Conservation (phyloP, 2,888 invertebrate species). For the Pollenia griseotomentosa region DNA sequence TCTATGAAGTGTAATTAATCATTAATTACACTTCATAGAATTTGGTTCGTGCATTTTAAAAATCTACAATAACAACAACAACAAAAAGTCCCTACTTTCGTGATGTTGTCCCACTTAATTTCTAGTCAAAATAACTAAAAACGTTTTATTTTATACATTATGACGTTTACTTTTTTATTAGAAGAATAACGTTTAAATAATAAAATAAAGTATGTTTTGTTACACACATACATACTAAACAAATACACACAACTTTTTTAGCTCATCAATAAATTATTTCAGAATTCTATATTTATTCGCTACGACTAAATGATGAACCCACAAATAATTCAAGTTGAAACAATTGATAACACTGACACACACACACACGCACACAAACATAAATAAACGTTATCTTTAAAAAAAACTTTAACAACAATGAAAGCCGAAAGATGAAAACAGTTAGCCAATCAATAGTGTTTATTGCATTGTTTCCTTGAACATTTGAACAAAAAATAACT, state of each 20-base stretch:
- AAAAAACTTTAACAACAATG: neutral
- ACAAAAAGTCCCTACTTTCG: neutral
- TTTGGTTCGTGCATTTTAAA: neutral
- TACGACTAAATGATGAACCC: neutral
- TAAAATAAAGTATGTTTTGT: too few species aligned
- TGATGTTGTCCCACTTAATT: conserved; percentile 28
- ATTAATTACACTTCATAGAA: too few species aligned
- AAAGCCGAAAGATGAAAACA: conserved; percentile 31
- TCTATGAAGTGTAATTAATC: too few species aligned
- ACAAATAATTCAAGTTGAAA: conserved; percentile 4
- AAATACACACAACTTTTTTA: neutral
- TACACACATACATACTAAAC: neutral
- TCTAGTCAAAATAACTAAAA: conserved; percentile 39
- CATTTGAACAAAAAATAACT: neutral
- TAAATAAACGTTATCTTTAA: conserved; percentile 24
- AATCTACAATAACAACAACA: neutral
- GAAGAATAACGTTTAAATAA: neutral
- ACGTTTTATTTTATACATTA: conserved; percentile 30
- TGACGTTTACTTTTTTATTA: conserved; percentile 16
- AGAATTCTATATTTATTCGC: conserved; percentile 14
- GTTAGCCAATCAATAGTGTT: conserved; percentile 38
- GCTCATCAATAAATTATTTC: conserved; percentile 14
- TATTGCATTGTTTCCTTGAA: conserved; percentile 27
- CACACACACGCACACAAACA: neutral
- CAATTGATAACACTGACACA: neutral